Conservation (phyloP, 2,113 vertebrate species). For the Etheostoma spectabile region DNA sequence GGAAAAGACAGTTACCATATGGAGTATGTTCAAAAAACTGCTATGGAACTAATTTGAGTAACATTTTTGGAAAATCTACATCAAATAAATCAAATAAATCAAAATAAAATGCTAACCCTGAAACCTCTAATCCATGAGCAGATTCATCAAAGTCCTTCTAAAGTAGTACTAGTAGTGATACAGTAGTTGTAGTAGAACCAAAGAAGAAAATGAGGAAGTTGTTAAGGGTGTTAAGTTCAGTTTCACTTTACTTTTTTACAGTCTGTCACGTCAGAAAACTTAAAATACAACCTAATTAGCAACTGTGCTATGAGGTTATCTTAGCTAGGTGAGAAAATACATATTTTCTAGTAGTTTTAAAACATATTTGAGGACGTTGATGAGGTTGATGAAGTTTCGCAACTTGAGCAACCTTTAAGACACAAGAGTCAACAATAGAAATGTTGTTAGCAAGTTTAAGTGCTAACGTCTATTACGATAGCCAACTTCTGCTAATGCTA, state of each 20-base stretch:
- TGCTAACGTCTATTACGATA: background rate
- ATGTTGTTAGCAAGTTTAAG: background rate
- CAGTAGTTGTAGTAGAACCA: background rate
- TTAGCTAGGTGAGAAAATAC: background rate
- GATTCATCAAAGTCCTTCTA: background rate
- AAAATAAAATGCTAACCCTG: background rate
- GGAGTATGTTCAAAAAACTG: background rate
- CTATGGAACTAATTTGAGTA: background rate
- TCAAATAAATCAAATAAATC: background rate
- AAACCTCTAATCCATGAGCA: background rate
- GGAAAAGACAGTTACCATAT: background rate
- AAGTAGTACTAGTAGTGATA: background rate
- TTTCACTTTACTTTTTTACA: slow-evolving; percentile 8
- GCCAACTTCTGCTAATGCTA: background rate
- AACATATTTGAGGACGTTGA: background rate
- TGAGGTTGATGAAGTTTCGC: background rate
- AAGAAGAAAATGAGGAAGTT: background rate
- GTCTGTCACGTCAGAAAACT: background rate
- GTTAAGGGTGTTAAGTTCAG: background rate
- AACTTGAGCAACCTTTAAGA: background rate
- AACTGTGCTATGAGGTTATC: background rate
- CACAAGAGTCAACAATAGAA: background rate
- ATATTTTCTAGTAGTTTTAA: background rate
- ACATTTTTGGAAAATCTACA: background rate
- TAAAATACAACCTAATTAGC: background rate